Evolutionary conservation across 1,140 invertebrate species (phyloP), one percentile per base, ranked within the genome.

Genomic region (Apis dorsata): DNA sequence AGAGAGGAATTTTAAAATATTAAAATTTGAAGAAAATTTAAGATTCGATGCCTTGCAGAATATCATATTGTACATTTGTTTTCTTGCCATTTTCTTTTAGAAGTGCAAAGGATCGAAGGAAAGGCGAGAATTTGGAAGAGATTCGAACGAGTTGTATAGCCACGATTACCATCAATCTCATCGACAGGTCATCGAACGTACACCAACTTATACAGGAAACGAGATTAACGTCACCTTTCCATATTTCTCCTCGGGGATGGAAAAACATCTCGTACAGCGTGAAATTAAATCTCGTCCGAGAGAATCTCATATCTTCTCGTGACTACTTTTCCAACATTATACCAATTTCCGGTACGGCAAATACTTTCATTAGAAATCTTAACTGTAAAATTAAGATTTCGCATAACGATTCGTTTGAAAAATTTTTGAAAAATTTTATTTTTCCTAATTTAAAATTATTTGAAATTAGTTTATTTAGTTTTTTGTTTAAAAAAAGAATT

Each of bases 141-240:
- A 0, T 53, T 17, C 8, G 17, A 19, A 63, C 24, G 4, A 24
- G 69, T 73, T 63, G 34, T 44, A 44, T 12, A 44, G 21, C 24
- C 49, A 24, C 34, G 79, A 69, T 88, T 81, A 83, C 78, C 77
- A 68, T 84, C 73, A 77, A 80, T 84, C 85, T 86, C 62, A 60
- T 87, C 63, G 49, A 13, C 12, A 60, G 28, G 34, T n/a, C 17
- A n/a, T 21, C 0, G 79, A 68, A 74, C 65, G 21, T 44, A n/a
- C 21, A 74, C 69, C 83, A 28, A 71, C 72, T 65, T 70, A 55
- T 53, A 15, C n/a, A 51, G 68, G 81, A 86, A 87, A 87, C 85
- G 83, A 87, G 76, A 90, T 91, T 90, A 91, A 86, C 69, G 86
- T 91, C 89, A 65, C 63, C 76, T 83, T 73, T 65, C 79, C 77